Conservation (phyloP, 2,888 invertebrate species). For the Cosmorhoe ocellata region DNA sequence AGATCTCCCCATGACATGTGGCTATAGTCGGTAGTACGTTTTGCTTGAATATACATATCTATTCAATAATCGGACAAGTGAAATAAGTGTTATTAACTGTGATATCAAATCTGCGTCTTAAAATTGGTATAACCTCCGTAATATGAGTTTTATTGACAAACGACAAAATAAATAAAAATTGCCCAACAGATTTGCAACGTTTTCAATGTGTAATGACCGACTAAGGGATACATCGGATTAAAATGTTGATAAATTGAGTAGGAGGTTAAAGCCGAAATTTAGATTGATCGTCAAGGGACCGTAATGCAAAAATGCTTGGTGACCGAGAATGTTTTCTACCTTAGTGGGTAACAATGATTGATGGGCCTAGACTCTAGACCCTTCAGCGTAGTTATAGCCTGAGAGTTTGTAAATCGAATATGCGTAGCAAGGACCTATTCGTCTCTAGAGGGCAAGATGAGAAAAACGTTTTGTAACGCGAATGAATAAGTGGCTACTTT, state of each 20-base stretch:
- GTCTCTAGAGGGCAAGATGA: not conserved
- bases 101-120: no score
- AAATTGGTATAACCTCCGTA: no score
- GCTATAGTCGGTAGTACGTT: no score
- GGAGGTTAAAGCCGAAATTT: slow-evolving; percentile 19
- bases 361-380: slow-evolving; percentile 11
- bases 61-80: no score
- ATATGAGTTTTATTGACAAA: no score
- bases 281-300: slow-evolving; percentile 31
- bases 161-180: no score
- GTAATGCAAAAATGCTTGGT: slow-evolving; percentile 32
- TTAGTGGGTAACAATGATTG: slow-evolving; percentile 31
- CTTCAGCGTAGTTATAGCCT: no score
- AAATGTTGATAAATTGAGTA: slow-evolving; percentile 29
- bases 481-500: no score
- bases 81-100: no score
- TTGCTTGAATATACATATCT: no score
- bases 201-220: not conserved
- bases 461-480: no score
- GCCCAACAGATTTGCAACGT: not conserved
- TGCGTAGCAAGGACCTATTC: not conserved
- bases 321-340: slow-evolving; percentile 31
- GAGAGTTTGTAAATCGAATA: slow-evolving; percentile 6
- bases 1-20: no score
- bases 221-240: slow-evolving; percentile 12